Conservation (phyloP, 2,113 vertebrate genomes). For the Pongo pygmaeus region DNA sequence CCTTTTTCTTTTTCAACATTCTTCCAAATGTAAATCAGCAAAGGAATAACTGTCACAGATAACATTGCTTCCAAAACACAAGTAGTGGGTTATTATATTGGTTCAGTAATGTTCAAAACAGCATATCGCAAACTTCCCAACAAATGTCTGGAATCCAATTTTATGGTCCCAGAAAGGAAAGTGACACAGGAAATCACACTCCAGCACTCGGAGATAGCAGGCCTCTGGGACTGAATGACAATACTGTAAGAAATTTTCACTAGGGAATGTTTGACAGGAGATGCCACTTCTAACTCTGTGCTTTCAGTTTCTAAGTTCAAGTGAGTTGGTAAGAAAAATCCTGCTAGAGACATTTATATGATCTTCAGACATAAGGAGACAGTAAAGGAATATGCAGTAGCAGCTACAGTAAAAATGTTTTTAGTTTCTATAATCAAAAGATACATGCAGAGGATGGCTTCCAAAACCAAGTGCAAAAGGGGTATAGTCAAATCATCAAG, state of each 20-base stretch:
- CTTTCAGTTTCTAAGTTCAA: background rate
- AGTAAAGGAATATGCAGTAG: background rate
- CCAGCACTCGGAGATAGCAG: background rate
- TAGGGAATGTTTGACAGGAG: background rate
- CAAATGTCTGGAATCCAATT: background rate
- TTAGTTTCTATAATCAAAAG: background rate
- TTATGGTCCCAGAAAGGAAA: background rate
- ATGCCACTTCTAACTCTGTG: background rate
- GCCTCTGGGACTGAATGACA: background rate
- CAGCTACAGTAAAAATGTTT: background rate
- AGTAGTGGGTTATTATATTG: background rate
- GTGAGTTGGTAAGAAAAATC: constrained; percentile 31
- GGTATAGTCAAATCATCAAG: background rate
- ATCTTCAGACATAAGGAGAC: background rate
- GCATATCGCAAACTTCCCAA: background rate
- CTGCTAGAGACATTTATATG: background rate
- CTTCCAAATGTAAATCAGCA: background rate
- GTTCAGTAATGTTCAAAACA: background rate
- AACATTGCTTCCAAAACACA: background rate
- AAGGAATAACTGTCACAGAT: background rate
- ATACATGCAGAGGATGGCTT: background rate
- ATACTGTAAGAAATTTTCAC: background rate
- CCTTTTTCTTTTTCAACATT: background rate
- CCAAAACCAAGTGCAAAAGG: background rate
- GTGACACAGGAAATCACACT: background rate